Conservation (phyloP, 2,113 vertebrate species). For the Silurus meridionalis region DNA sequence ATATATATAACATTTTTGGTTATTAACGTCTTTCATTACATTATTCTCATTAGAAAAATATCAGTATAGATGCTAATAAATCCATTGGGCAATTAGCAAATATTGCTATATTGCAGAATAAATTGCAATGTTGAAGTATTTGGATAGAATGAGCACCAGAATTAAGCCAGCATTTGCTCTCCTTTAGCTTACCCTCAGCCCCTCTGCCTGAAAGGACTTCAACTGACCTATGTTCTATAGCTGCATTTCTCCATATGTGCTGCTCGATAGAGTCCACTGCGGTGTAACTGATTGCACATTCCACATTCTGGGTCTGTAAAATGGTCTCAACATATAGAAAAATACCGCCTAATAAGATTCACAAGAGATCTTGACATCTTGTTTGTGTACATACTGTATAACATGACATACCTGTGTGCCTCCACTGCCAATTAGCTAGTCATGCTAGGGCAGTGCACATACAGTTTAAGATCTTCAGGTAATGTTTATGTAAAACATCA, state of each 20-base stretch:
- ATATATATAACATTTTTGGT: not conserved
- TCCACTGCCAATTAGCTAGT: not conserved
- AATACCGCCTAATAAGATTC: not conserved
- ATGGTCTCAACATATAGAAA: constrained; percentile 1
- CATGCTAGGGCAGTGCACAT: not conserved
- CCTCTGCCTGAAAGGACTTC: constrained; percentile 45
- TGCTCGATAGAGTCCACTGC: constrained; percentile 31
- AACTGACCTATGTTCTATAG: constrained; percentile 18
- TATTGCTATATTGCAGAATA: not conserved
- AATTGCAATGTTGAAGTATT: constrained; percentile 12
- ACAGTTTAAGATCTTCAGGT: not conserved
- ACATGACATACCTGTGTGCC: not conserved
- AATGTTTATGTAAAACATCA: not conserved
- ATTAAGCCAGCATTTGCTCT: constrained; percentile 28
- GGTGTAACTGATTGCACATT: constrained; percentile 2
- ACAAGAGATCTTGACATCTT: not conserved
- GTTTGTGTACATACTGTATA: not conserved
- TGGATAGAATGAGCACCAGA: not conserved
- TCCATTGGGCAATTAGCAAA: not conserved
- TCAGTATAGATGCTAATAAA: not conserved
- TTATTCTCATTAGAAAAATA: not conserved
- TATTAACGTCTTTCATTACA: not conserved
- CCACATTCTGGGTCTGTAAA: not conserved
- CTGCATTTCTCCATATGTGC: constrained; percentile 29
- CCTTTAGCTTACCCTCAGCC: constrained; percentile 17